phyloP scores from a whole-genome alignment of 1,140 invertebrate species.

The Samia ricini region DNA sequence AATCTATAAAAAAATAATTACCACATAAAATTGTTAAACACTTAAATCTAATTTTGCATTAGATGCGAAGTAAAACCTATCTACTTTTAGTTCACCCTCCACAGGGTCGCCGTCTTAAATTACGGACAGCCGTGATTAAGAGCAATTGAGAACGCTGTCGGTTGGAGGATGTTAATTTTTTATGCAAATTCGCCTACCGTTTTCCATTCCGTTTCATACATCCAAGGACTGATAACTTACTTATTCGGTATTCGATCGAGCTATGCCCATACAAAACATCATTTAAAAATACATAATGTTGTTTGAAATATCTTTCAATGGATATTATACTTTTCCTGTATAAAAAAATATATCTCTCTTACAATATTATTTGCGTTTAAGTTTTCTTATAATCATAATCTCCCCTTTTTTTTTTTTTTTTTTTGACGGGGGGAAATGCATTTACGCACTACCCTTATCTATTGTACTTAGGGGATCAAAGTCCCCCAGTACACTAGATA shows the following conservation, averaged over 20 bases:
- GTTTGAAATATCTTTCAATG: no score
- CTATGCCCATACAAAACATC: background rate
- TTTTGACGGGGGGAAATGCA: no score
- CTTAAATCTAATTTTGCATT: background rate
- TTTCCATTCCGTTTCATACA: conserved; percentile 5
- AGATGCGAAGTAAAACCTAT: background rate
- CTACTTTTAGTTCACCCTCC: background rate
- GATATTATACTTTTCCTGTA: no score
- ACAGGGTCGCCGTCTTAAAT: background rate
- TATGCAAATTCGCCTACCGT: conserved; percentile 40
- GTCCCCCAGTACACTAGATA: no score
- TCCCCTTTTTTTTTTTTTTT: no score
- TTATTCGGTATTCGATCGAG: background rate
- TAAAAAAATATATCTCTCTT: no score
- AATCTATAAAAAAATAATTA: background rate
- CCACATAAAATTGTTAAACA: background rate
- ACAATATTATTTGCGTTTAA: no score
- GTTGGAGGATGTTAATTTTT: conserved; percentile 39
- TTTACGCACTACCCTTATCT: no score
- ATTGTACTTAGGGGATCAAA: no score
- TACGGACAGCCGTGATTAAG: conserved; percentile 45
- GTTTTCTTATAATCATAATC: no score
- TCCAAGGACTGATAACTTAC: background rate
- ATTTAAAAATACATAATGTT: no score
- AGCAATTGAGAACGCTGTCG: conserved; percentile 28